A percentile compares a stretch with the other conserved stretches of the same genome.
These are phyloP conservation scores for Vireo altiloquus DNA, from an alignment of 2,113 vertebrate genomes.

Conservation along the genomic window DNA sequence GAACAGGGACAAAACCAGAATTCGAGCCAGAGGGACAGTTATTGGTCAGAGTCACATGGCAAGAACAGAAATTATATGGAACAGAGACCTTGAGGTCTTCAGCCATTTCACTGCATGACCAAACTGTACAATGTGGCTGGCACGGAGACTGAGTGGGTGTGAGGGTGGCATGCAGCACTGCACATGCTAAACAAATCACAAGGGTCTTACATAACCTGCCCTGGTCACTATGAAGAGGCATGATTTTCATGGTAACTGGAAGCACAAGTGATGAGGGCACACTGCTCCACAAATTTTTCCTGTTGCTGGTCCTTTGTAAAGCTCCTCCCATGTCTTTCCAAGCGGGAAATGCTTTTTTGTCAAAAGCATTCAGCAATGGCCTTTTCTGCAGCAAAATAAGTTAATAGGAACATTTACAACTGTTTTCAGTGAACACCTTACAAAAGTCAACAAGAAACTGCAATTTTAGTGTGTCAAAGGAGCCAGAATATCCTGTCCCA, in stretches of 20 bases:
- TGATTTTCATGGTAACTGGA: not conserved
- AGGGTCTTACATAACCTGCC: not conserved
- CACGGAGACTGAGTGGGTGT: not conserved
- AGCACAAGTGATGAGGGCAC: not conserved
- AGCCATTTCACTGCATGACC: not conserved
- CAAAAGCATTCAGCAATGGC: not conserved
- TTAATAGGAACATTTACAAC: not conserved
- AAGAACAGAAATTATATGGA: not conserved
- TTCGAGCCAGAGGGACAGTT: not conserved
- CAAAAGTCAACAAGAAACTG: conserved; percentile 14
- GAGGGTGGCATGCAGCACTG: not conserved
- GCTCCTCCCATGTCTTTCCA: not conserved
- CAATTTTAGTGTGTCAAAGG: not conserved
- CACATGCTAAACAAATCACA: not conserved
- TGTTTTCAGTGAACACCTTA: not conserved
- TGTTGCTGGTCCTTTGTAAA: not conserved
- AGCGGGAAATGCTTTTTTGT: not conserved
- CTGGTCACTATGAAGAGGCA: not conserved
- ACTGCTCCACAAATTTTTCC: not conserved
- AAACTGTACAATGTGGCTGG: not conserved
- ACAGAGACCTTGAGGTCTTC: not conserved
- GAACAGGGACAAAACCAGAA: not conserved
- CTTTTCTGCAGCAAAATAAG: not conserved
- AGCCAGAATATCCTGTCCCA: not conserved
- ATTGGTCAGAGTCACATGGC: not conserved